phyloP scores from a whole-genome alignment of 2,113 vertebrate genomes.

The Eclectus roratus region DNA sequence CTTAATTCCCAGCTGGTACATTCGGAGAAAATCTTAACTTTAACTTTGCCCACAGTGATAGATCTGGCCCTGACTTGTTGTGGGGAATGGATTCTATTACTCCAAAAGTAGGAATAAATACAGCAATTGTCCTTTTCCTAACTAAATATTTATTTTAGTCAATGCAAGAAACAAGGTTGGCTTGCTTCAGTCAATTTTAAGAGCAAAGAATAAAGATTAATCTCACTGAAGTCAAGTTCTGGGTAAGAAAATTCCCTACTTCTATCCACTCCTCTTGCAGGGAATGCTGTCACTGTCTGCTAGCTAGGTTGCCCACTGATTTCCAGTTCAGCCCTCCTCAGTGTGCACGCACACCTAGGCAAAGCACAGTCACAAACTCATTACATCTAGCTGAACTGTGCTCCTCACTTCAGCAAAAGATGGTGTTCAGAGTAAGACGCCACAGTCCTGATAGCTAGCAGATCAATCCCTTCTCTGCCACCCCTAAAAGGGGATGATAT shows the following conservation, averaged over 20 bases:
- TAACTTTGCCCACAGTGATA: conserved; percentile 7
- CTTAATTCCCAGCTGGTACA: neutral
- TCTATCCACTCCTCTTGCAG: neutral
- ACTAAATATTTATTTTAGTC: neutral
- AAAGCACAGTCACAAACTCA: neutral
- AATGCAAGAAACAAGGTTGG: neutral
- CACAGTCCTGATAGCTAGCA: neutral
- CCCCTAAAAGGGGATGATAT: neutral
- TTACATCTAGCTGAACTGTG: neutral
- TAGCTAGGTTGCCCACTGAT: neutral
- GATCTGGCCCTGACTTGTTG: neutral
- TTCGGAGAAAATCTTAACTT: neutral
- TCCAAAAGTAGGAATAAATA: neutral
- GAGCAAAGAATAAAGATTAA: neutral
- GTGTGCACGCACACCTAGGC: neutral
- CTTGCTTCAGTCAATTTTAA: neutral
- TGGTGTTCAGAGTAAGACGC: neutral
- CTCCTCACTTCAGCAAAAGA: neutral
- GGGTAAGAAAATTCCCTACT: neutral
- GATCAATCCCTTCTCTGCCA: neutral
- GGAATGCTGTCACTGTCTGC: fast-evolving
- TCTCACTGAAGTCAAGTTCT: neutral
- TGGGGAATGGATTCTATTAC: neutral
- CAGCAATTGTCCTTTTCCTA: neutral
- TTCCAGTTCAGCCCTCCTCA: neutral